Evolutionary conservation across 2,888 invertebrate genomes (phyloP).

Genomic region (Anagyrus pseudococci): DNA sequence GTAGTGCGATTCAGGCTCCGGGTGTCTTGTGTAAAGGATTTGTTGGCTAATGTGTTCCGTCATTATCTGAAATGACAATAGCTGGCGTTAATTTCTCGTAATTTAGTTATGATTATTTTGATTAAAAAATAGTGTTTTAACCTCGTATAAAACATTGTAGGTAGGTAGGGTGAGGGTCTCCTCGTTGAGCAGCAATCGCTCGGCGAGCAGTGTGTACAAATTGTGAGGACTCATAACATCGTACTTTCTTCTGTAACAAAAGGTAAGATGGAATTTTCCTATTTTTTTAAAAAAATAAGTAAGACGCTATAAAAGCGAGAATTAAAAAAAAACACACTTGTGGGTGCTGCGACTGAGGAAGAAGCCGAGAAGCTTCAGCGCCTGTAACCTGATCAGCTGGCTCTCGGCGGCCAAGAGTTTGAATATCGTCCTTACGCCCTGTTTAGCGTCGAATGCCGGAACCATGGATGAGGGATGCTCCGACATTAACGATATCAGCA

Average conservation of each 20-base stretch:
- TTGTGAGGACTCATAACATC: constrained; percentile 99
- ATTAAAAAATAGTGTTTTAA: constrained; percentile 46
- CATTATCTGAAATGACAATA: constrained; percentile 72
- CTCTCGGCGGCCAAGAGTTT: constrained; percentile 95
- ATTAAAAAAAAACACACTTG: constrained; percentile 74
- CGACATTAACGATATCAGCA: constrained; percentile 95
- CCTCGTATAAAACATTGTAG: constrained; percentile 98
- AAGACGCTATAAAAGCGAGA: background rate
- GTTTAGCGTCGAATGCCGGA: constrained; percentile 97
- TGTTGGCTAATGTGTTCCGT: constrained; percentile 97
- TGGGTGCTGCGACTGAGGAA: constrained; percentile 98
- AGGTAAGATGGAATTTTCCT: constrained; percentile 7
- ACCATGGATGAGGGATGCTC: constrained; percentile 99
- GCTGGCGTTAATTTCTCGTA: background rate
- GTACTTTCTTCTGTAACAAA: constrained; percentile 84
- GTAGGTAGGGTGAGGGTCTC: constrained; percentile 91
- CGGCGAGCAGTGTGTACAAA: constrained; percentile 94
- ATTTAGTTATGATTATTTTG: constrained; percentile 7
- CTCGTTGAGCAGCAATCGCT: constrained; percentile 87
- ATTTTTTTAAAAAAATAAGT: background rate
- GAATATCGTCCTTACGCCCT: constrained; percentile 95
- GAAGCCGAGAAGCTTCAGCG: constrained; percentile 95
- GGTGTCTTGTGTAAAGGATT: constrained; percentile 90
- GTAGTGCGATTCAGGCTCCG: constrained; percentile 94
- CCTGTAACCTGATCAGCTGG: constrained; percentile 94